Evolutionary conservation across 2,797 vertebrate species (phyloP), one percentile per base, ranked within the genome.

Genomic region (Danio aesculapii): DNA sequence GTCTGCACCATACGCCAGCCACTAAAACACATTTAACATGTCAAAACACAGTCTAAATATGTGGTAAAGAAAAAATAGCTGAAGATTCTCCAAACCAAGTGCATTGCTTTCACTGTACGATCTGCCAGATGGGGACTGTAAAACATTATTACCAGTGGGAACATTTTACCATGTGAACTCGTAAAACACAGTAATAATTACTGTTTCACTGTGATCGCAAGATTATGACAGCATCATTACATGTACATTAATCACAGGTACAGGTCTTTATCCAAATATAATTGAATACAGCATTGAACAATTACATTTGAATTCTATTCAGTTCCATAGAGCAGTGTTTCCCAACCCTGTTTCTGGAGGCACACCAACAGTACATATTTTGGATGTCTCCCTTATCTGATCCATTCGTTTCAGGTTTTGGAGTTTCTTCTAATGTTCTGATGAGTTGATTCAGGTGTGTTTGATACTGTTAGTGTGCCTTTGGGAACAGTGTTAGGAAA

Each of bases 1-100:
- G 85, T 96, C 95, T 0, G 95, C 94, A 49, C 95, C 95, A 58
- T 91, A 94, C 0, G 95, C 93, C 84, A 95, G 8, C 93, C 94
- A 95, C 95, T 96, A 88, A 0, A 0, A 77, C 19, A 81, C 49
- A 85, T 57, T 53, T 13, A 53, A 1, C 5, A 13, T 5, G 47
- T 14, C 41, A 55, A 17, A 57, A 71, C 4, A 0, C 11, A 11
- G 5, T 3, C 49, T 52, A 16, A 50, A 39, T 5, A 30, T 52
- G 16, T 52, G 21, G 3, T 14, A 39, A 50, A 52, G 21, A 0
- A 6, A 47, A 52, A 5, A 52, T 11, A 52, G 21, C 12, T 43
- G 0, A 49, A 70, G 14, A 53, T 30, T 8, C 21, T 53, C 55
- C 12, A 50, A 55, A 16, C 39, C 52, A 57, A 70, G 30, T 41